These are phyloP conservation scores for Aix galericulata DNA, from an alignment of 2,113 vertebrate species.

Conservation along the genomic window DNA sequence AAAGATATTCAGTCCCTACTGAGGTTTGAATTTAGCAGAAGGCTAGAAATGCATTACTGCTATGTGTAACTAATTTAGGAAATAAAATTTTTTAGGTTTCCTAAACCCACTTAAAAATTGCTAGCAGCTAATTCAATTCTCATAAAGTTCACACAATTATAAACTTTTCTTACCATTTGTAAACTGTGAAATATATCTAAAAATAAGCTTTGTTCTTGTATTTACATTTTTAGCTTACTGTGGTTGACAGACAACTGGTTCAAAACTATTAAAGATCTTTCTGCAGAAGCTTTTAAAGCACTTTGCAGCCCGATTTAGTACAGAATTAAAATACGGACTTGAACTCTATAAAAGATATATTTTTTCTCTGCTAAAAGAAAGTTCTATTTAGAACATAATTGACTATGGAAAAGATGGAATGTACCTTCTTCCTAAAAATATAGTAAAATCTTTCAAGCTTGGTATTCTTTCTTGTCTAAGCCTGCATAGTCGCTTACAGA, in stretches of 20 bases:
- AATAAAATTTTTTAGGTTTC: neutral
- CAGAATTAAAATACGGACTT: neutral
- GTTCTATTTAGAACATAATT: neutral
- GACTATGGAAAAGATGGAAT: neutral
- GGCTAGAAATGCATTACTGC: neutral
- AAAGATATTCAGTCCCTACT: neutral
- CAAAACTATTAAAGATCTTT: conserved; percentile 4
- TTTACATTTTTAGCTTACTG: conserved; percentile 2
- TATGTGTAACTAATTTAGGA: neutral
- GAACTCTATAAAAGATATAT: neutral
- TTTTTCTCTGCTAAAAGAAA: neutral
- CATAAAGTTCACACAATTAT: neutral
- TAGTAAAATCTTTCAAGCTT: neutral
- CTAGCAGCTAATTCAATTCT: neutral
- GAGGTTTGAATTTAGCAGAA: neutral
- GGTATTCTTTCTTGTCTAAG: neutral
- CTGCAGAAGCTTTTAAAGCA: neutral
- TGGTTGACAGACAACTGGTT: conserved; percentile 11
- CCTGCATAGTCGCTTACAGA: neutral
- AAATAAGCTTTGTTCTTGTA: conserved; percentile 53
- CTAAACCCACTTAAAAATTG: neutral
- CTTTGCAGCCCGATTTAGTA: neutral
- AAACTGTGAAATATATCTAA: conserved; percentile 27
- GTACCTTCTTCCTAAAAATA: neutral
- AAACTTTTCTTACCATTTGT: neutral